Base-by-base conservation (phyloP, 2,888 invertebrate genomes). In the Stomorhina lunata region DNA sequence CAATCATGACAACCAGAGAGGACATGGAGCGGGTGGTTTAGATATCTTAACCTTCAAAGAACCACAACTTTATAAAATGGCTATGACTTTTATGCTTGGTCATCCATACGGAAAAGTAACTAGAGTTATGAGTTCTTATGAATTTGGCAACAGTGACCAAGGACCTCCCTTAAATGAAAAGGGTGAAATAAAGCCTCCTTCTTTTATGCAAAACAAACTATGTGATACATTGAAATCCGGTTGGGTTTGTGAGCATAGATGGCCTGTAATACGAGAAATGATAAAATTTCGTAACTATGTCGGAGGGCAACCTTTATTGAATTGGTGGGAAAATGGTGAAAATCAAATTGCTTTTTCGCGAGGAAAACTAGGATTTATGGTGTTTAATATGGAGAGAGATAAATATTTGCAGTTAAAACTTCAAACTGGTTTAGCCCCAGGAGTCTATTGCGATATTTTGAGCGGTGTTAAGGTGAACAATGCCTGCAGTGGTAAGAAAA, bases 1-100 rank as follows among this genome's bases (percentile, higher is more conserved):
- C 88, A 97, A 97, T 91, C 97, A 97, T 88, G 97, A 97, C 89
- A 96, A 95, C 88, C 96, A 97, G 89, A 92, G 97, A 87, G 95
- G 97, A 87, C 95, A 94, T 81, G 94, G 94, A 53, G 79, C 57
- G 6, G 73, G 87, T 88, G 66, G 93, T 95, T 57, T 91, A 95
- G 7, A 95, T 94, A 0, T 93, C 95, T 89, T 85, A 65, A 69
- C 63, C 7, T 63, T 77, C 12, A 95, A 95, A 86, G 88, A 91
- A 3, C 32, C 94, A 0, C 93, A 92, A 85, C 91, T 91, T 7
- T 96, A 96, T 90, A 95, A 94, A 90, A 94, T 92, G 92, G 97
- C 97, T 0, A 94, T 94, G 4, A 95, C 95, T 0, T 97, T 97
- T 90, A 96, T 95, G 94, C 92, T 98, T 89, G 96, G 97, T 0